Evolutionary conservation across 2,113 vertebrate genomes (phyloP).

Genomic region (Anguilla japonica): DNA sequence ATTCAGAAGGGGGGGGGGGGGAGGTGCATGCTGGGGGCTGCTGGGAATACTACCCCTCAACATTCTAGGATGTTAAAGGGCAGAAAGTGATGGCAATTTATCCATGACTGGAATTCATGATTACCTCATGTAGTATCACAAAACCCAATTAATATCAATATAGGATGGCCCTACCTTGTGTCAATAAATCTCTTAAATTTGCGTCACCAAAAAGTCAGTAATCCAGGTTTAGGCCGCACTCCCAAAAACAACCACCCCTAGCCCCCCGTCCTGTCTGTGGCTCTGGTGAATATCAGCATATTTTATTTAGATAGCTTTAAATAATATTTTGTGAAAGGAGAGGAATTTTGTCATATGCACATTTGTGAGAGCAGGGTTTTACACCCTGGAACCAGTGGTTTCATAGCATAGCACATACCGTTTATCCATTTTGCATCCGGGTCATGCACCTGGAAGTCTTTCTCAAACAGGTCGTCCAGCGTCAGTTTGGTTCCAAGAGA

Average conservation of each 20-base stretch:
- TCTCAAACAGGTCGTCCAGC: conserved; percentile 86
- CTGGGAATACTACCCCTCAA: too few relatives aligned
- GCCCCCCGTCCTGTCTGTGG: too few relatives aligned
- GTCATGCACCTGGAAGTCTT: conserved; percentile 79
- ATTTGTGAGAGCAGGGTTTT: neutral
- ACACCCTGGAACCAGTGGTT: neutral
- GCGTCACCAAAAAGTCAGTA: neutral
- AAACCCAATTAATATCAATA: too few relatives aligned
- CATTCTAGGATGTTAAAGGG: too few relatives aligned
- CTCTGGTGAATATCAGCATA: too few relatives aligned
- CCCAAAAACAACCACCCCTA: too few relatives aligned
- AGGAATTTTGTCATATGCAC: neutral
- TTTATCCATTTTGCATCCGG: conserved; percentile 88
- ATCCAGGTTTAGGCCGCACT: too few relatives aligned
- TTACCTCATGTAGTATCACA: too few relatives aligned
- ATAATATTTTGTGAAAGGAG: neutral
- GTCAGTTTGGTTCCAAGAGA: conserved; percentile 76
- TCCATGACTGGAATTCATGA: too few relatives aligned
- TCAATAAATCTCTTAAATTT: neutral
- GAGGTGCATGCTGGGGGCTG: too few relatives aligned
- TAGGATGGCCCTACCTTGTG: neutral
- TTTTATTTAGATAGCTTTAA: too few relatives aligned
- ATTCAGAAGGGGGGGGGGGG: neutral
- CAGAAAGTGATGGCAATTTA: neutral
- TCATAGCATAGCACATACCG: conserved; percentile 66